phyloP scores from a whole-genome alignment of 1,140 invertebrate genomes.

The Cotesia vestalis region DNA sequence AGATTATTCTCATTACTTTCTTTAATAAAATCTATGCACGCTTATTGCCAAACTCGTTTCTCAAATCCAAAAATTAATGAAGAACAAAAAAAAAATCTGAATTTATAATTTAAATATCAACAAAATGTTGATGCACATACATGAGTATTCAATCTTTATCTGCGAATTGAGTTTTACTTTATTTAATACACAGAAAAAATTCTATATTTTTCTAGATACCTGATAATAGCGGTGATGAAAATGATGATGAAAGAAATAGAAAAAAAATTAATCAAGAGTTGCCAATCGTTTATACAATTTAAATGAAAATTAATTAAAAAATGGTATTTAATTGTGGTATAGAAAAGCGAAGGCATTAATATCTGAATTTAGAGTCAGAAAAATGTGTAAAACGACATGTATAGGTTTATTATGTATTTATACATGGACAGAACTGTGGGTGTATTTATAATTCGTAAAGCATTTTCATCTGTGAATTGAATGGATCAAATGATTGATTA shows the following conservation, averaged over 20 bases:
- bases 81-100: neutral
- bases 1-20: neutral
- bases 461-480: constrained; percentile 10
- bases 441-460: constrained; percentile 36
- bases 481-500: neutral
- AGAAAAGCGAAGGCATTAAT: constrained; percentile 44
- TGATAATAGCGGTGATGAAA: constrained; percentile 38
- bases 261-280: constrained; percentile 38
- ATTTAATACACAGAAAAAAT: constrained; percentile 51
- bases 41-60: too few species aligned
- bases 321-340: constrained; percentile 43
- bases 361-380: constrained; percentile 30
- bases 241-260: constrained; percentile 38
- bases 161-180: constrained; percentile 39
- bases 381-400: constrained; percentile 40
- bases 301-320: constrained; percentile 29
- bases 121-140: neutral
- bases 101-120: neutral
- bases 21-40: too few species aligned
- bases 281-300: constrained; percentile 52
- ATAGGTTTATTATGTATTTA: constrained; percentile 47
- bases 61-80: too few species aligned
- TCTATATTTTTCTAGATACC: constrained; percentile 56
- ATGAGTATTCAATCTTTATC: constrained; percentile 5
- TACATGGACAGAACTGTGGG: constrained; percentile 42